phyloP scores from a whole-genome alignment of 2,113 vertebrate genomes.

The Grammomys surdaster region DNA sequence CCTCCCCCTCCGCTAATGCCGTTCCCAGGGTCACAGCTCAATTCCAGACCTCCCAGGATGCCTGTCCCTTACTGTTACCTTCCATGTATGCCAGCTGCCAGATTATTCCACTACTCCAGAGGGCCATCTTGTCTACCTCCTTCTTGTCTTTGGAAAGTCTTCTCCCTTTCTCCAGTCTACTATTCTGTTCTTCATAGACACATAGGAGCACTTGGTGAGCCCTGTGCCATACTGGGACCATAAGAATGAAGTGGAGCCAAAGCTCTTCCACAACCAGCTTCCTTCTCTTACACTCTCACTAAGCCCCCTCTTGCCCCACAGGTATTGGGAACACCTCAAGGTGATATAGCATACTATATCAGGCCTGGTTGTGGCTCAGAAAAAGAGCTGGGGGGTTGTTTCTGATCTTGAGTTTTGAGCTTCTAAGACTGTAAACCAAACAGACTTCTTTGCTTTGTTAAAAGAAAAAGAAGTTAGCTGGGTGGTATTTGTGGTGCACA shows the following conservation, averaged over 20 bases:
- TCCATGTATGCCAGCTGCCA: fast-evolving
- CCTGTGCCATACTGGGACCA: not conserved
- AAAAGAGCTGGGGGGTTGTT: not conserved
- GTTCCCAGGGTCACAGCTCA: not conserved
- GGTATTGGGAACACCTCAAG: not conserved
- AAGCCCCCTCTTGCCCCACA: not conserved
- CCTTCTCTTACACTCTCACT: not conserved
- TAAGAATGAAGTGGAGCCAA: not conserved
- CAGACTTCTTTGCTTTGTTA: not conserved
- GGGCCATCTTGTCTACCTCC: too few species aligned
- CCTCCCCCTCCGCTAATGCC: not conserved
- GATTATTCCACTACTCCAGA: not conserved
- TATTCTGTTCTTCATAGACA: not conserved
- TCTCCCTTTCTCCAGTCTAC: not conserved
- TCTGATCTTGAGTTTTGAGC: not conserved
- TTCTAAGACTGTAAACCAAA: not conserved
- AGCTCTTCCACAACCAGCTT: not conserved
- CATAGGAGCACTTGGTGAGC: not conserved
- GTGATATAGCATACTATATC: not conserved
- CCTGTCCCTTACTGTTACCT: not conserved
- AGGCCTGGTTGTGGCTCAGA: not conserved
- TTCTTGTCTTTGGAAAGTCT: not conserved
- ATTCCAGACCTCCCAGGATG: not conserved
- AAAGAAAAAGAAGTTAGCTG: not conserved
- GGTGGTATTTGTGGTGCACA: not conserved